phyloP scores from a whole-genome alignment of 1,140 invertebrate species.

The Calycopis cecrops region DNA sequence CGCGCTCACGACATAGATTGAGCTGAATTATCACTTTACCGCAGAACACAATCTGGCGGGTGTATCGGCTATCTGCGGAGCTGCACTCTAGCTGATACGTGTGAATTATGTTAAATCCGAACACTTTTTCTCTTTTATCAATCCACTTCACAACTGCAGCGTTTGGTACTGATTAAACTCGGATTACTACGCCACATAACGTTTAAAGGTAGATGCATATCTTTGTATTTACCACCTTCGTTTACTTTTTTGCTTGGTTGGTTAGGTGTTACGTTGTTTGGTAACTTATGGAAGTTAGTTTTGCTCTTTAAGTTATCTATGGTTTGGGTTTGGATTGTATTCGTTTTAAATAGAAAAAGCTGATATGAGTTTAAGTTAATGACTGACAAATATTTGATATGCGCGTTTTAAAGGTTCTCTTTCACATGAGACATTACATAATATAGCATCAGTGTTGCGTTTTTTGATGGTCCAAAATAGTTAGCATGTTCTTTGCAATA shows the following conservation, averaged over 20 bases:
- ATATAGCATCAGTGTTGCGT: too few relatives aligned
- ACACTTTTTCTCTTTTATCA: constrained; percentile 66
- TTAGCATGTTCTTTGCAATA: too few relatives aligned
- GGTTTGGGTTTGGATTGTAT: too few relatives aligned
- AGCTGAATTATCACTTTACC: constrained; percentile 74
- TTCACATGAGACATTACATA: too few relatives aligned
- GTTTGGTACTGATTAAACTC: constrained; percentile 55
- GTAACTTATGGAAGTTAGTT: too few relatives aligned
- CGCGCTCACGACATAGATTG: constrained; percentile 74
- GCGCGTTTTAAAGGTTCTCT: too few relatives aligned
- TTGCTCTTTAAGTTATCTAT: too few relatives aligned
- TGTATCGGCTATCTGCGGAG: constrained; percentile 40
- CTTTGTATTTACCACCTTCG: constrained; percentile 37
- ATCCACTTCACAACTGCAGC: constrained; percentile 60
- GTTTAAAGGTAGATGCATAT: constrained; percentile 42
- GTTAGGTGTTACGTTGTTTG: too few relatives aligned
- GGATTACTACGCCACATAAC: constrained; percentile 31
- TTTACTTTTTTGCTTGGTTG: background rate
- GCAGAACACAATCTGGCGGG: constrained; percentile 68
- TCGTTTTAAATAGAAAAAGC: too few relatives aligned
- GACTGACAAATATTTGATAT: too few relatives aligned
- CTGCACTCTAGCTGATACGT: constrained; percentile 53
- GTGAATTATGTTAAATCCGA: constrained; percentile 68
- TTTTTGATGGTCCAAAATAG: too few relatives aligned
- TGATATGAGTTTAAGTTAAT: too few relatives aligned